Conservation (phyloP, 1,140 invertebrate species). For the Bombus huntii region DNA sequence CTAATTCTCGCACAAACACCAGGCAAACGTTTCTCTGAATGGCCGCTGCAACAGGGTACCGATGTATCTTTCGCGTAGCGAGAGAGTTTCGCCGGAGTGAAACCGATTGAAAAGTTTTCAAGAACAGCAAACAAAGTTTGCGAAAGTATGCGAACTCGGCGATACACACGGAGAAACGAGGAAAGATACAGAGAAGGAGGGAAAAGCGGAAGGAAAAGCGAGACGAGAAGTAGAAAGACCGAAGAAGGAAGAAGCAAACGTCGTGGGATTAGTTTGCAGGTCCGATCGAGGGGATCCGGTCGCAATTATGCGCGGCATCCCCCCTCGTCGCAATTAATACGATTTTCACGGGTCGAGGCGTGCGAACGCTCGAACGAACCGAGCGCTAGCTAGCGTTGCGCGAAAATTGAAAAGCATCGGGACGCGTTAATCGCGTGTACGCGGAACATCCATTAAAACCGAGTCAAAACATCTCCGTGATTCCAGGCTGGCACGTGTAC, state of each 20-base stretch:
- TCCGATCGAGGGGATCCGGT: conserved; percentile 25
- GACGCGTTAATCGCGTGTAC: conserved; percentile 15
- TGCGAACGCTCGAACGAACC: not conserved
- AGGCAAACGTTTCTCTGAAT: not conserved
- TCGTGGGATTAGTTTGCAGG: conserved; percentile 20
- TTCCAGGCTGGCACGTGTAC: not conserved
- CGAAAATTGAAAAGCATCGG: conserved; percentile 23
- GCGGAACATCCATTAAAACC: conserved; percentile 20
- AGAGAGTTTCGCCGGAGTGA: conserved; percentile 20
- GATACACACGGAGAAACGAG: conserved; percentile 18
- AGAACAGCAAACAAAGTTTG: conserved; percentile 50
- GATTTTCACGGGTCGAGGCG: conserved; percentile 15
- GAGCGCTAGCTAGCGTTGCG: not conserved
- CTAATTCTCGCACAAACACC: conserved; percentile 1
- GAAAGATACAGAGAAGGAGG: no score
- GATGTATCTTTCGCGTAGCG: conserved; percentile 30
- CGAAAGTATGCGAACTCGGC: conserved; percentile 37
- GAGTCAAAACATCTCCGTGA: conserved; percentile 22
- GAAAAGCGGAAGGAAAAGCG: not conserved
- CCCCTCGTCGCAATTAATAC: conserved; percentile 15
- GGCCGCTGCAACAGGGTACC: conserved; percentile 34
- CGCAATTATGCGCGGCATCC: conserved; percentile 15
- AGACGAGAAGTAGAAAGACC: not conserved
- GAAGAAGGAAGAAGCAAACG: not conserved
- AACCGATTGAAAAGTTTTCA: conserved; percentile 53